Conservation (phyloP, 2,797 vertebrate species). For the Sciurus carolinensis region DNA sequence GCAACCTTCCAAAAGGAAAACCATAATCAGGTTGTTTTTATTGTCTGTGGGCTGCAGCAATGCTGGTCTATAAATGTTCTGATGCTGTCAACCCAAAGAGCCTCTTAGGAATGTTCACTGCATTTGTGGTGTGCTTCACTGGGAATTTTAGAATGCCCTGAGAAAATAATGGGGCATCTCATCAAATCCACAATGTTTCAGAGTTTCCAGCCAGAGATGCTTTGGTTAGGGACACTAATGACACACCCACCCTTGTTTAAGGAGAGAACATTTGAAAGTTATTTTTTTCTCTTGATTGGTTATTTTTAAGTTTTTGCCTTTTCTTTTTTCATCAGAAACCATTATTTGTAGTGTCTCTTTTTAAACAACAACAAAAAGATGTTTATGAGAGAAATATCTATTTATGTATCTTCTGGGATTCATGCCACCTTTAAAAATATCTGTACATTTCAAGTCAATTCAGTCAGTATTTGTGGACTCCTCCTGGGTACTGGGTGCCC, state of each 20-base stretch:
- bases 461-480: background rate
- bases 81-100: background rate
- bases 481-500: background rate
- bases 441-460: background rate
- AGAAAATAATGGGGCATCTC: background rate
- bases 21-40: conserved; percentile 63
- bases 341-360: conserved; percentile 33
- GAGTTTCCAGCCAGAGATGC: conserved; percentile 51
- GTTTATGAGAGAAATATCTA: conserved; percentile 59
- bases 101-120: conserved; percentile 46
- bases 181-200: background rate
- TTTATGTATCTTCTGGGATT: conserved; percentile 27
- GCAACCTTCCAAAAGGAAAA: conserved; percentile 30
- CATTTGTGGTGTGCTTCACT: background rate
- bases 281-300: background rate
- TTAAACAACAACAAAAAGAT: background rate
- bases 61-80: conserved; percentile 20
- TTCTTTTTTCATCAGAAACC: conserved; percentile 20
- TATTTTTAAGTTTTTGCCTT: conserved; percentile 16
- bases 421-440: conserved; percentile 53
- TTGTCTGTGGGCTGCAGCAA: conserved; percentile 58
- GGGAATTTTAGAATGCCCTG: background rate
- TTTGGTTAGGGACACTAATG: background rate
- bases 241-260: conserved; percentile 52
- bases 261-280: conserved; percentile 2